Evolutionary conservation across 1,140 invertebrate species (phyloP).

Genomic region (Hirudo medicinalis): DNA sequence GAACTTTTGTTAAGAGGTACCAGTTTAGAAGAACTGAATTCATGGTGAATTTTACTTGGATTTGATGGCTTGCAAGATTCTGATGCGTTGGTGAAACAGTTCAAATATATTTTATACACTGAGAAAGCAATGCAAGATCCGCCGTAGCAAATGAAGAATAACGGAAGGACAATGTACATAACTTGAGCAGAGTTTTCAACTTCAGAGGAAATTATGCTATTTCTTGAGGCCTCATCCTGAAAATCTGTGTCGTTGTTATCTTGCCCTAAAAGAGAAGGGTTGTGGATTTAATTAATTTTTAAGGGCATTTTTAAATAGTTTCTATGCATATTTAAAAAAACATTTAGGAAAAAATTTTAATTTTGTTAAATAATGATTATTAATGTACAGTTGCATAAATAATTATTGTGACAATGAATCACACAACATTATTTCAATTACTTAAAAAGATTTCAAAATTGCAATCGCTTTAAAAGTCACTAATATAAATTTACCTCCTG

Average conservation of each 20-base stretch:
- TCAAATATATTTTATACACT: conserved; percentile 15
- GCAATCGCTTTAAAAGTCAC: neutral
- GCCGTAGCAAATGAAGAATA: conserved; percentile 17
- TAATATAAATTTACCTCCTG: neutral
- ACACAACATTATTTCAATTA: neutral
- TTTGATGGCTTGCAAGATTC: neutral
- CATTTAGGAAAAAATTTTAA: too few relatives aligned
- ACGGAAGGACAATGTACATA: conserved; percentile 16
- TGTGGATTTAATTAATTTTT: too few relatives aligned
- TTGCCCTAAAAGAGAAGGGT: neutral
- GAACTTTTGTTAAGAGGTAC: too few relatives aligned
- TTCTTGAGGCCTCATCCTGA: neutral
- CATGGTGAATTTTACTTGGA: too few relatives aligned
- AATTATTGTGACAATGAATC: too few relatives aligned
- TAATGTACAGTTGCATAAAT: neutral
- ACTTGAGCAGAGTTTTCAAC: neutral
- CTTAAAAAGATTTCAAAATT: neutral
- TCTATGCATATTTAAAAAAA: too few relatives aligned
- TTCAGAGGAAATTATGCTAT: too few relatives aligned
- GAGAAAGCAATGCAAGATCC: conserved; percentile 16
- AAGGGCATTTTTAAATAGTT: too few relatives aligned
- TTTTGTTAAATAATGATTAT: too few relatives aligned
- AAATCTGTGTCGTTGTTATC: neutral
- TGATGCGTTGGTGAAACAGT: conserved; percentile 5
- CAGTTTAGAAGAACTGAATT: too few relatives aligned